Conservation (phyloP, 2,797 vertebrate genomes). For the Taenioides sp. region DNA sequence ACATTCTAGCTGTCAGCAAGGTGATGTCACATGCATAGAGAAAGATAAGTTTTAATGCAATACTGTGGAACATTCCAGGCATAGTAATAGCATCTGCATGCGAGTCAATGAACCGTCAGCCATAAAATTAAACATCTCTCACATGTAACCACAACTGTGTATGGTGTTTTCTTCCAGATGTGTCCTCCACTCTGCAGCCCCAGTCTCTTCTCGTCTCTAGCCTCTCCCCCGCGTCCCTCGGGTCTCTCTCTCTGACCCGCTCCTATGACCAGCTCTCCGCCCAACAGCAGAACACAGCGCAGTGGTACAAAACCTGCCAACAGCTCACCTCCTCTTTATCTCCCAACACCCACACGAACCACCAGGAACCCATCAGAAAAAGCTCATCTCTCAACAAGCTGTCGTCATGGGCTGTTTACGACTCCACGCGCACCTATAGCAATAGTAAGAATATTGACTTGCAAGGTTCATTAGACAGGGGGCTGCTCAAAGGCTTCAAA, state of each 20-base stretch:
- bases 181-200: constrained; percentile 84
- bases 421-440: constrained; percentile 49
- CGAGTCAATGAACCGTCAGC: too few relatives aligned
- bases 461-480: constrained; percentile 77
- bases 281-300: constrained; percentile 45
- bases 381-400: constrained; percentile 93
- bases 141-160: not conserved
- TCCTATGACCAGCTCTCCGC: constrained; percentile 65
- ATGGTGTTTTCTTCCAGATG: constrained; percentile 74
- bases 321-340: constrained; percentile 53
- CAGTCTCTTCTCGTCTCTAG: constrained; percentile 61
- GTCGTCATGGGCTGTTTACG: constrained; percentile 67
- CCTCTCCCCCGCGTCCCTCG: constrained; percentile 72
- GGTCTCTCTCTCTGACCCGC: constrained; percentile 66
- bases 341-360: constrained; percentile 78
- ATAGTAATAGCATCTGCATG: too few relatives aligned
- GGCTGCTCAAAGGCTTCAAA: constrained; percentile 68
- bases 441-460: constrained; percentile 57
- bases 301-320: constrained; percentile 78
- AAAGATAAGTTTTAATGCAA: too few relatives aligned
- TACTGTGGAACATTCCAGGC: too few relatives aligned
- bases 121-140: not conserved
- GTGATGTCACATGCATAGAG: too few relatives aligned
- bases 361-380: constrained; percentile 84
- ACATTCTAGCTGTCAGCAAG: too few relatives aligned